Conservation (phyloP, 2,888 invertebrate species). For the Ophion ellenae region DNA sequence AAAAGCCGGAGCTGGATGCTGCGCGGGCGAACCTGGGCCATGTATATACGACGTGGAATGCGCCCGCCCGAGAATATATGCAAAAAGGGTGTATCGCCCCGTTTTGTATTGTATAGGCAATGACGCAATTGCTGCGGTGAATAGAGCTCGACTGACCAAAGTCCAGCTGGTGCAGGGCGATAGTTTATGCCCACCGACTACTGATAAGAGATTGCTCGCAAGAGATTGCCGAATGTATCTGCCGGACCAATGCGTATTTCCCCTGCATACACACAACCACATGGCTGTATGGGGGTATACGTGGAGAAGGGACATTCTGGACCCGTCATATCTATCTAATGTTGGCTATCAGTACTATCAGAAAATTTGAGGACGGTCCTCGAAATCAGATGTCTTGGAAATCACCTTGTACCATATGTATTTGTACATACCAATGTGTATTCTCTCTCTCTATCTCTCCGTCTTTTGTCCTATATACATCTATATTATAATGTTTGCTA, state of each 20-base stretch:
- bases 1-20: conserved; percentile 30
- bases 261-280: not conserved
- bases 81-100: conserved; percentile 51
- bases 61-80: conserved; percentile 28
- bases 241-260: conserved; percentile 65
- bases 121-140: conserved; percentile 54
- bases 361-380: not conserved
- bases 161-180: conserved; percentile 64
- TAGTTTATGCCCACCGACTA: conserved; percentile 73
- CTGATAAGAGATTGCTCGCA: conserved; percentile 74
- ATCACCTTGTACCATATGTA: not conserved
- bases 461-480: not conserved
- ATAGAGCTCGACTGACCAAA: conserved; percentile 52
- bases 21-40: not conserved
- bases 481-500: conserved; percentile 16
- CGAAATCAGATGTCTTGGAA: not conserved
- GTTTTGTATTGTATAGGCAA: conserved; percentile 39
- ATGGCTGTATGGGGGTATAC: not conserved
- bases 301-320: not conserved
- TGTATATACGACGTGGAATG: conserved; percentile 26
- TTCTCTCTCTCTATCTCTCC: not conserved
- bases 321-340: not conserved
- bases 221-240: conserved; percentile 75
- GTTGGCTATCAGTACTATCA: not conserved
- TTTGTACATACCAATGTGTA: conserved; percentile 8